A percentile compares a stretch with the other conserved stretches of the same genome.
These are phyloP conservation scores for Carcinoscorpius rotundicauda DNA, from an alignment of 1,140 invertebrate species.

Conservation along the genomic window DNA sequence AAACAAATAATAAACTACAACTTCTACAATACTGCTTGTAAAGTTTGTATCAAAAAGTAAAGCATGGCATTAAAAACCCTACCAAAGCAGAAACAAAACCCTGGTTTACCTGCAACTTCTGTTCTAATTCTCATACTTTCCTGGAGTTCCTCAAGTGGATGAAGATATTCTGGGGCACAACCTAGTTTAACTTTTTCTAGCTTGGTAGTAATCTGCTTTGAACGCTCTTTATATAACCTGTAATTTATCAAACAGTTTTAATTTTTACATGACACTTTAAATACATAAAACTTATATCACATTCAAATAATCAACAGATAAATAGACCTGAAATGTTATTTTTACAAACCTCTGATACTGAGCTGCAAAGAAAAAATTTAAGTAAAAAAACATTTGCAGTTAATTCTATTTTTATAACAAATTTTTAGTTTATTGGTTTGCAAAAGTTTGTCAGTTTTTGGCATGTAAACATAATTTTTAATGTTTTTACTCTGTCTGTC, in stretches of 20 bases:
- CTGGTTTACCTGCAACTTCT: conserved; percentile 60
- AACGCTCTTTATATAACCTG: conserved; percentile 70
- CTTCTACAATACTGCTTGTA: too few species aligned
- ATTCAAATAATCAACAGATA: not conserved
- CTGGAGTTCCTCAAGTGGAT: conserved; percentile 62
- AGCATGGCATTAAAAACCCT: too few species aligned
- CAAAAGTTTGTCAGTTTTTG: too few species aligned
- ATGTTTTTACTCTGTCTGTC: too few species aligned
- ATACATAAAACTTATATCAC: not conserved
- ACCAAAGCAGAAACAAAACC: not conserved
- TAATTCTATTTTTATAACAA: too few species aligned
- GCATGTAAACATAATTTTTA: too few species aligned
- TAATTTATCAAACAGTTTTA: conserved; percentile 3
- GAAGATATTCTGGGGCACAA: conserved; percentile 72
- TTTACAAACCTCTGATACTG: not conserved
- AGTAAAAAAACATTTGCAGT: too few species aligned
- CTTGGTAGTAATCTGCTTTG: conserved; percentile 69
- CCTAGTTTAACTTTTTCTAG: conserved; percentile 70
- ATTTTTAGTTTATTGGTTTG: too few species aligned
- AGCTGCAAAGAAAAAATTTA: not conserved
- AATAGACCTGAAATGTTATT: not conserved
- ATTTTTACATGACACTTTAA: too few species aligned
- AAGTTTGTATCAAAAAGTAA: too few species aligned
- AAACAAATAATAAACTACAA: too few species aligned
- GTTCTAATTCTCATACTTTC: conserved; percentile 74